A percentile compares a stretch with the other conserved stretches of the same genome.
These are phyloP conservation scores for Periophthalmus modestus DNA, from an alignment of 2,113 vertebrate species.

Conservation along the genomic window DNA sequence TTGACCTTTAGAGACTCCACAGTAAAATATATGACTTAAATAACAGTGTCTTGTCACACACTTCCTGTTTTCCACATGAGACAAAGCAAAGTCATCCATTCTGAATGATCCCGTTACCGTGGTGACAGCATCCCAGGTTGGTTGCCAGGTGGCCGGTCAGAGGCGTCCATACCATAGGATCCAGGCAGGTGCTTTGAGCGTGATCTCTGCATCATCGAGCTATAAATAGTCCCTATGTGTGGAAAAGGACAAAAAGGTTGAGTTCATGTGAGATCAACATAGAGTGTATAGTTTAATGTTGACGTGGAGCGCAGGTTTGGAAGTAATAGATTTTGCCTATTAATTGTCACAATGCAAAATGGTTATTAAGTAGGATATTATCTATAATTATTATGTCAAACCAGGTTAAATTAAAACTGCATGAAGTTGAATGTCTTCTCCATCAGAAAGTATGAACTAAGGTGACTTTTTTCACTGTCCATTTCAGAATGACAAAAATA, in stretches of 20 bases:
- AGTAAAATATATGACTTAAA: conserved; percentile 39
- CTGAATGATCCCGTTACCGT: conserved; percentile 45
- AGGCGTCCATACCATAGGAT: conserved; percentile 49
- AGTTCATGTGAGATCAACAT: neutral
- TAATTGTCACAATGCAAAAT: too few species aligned
- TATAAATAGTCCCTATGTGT: conserved; percentile 70
- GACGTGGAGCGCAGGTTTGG: too few species aligned
- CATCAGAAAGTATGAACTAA: neutral
- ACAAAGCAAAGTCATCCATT: conserved; percentile 64
- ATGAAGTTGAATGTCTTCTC: neutral
- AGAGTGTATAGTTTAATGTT: neutral
- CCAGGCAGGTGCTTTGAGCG: conserved; percentile 49
- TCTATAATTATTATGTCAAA: neutral
- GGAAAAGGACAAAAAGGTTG: conserved; percentile 37
- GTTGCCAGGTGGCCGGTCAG: conserved; percentile 53
- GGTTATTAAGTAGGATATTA: neutral
- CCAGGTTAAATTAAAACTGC: neutral
- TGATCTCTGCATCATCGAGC: conserved; percentile 66
- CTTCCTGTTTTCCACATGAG: conserved; percentile 21
- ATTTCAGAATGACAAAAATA: too few species aligned
- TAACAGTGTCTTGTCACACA: conserved; percentile 1
- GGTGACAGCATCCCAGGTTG: conserved; percentile 64
- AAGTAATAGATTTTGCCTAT: too few species aligned
- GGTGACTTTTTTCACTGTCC: too few species aligned
- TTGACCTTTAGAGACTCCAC: conserved; percentile 31